phyloP scores from a whole-genome alignment of 2,797 vertebrate species.

The Syngnathus acus region DNA sequence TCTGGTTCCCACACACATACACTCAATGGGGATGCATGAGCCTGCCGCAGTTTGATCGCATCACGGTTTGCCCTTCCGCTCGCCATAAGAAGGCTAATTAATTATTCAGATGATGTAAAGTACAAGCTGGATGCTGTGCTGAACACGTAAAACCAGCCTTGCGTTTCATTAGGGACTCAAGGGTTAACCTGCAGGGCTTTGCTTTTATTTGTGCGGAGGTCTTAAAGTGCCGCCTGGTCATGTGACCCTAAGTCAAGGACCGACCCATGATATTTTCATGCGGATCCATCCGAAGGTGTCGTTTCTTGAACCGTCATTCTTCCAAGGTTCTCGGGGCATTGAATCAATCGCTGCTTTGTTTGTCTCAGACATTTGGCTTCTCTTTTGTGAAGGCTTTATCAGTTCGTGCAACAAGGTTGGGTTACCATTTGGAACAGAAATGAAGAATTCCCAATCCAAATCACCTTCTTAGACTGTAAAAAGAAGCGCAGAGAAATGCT shows the following conservation, averaged over 20 bases:
- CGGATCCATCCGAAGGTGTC: too few relatives aligned
- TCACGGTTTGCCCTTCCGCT: not conserved
- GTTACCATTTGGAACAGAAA: too few relatives aligned
- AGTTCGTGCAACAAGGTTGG: not conserved
- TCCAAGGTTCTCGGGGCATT: too few relatives aligned
- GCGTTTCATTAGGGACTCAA: not conserved
- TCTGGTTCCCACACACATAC: not conserved
- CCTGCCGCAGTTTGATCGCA: constrained; percentile 8
- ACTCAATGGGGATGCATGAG: constrained; percentile 15
- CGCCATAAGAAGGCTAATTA: constrained; percentile 3
- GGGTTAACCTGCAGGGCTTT: not conserved
- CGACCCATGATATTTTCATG: too few relatives aligned
- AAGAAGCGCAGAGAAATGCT: too few relatives aligned
- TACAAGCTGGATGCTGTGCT: not conserved
- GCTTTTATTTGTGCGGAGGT: not conserved
- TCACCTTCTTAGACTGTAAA: too few relatives aligned
- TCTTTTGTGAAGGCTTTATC: not conserved
- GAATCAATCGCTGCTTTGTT: too few relatives aligned
- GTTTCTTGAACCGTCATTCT: too few relatives aligned
- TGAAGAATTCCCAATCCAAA: too few relatives aligned
- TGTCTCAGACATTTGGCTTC: too few relatives aligned
- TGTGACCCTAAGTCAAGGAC: too few relatives aligned
- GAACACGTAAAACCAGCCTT: not conserved
- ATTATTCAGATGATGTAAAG: not conserved
- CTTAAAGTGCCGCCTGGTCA: not conserved